Percentiles rank a stretch among this genome's conserved stretches.
phyloP scores from a whole-genome alignment of 2,797 vertebrate genomes.

The Chromis chromis region DNA sequence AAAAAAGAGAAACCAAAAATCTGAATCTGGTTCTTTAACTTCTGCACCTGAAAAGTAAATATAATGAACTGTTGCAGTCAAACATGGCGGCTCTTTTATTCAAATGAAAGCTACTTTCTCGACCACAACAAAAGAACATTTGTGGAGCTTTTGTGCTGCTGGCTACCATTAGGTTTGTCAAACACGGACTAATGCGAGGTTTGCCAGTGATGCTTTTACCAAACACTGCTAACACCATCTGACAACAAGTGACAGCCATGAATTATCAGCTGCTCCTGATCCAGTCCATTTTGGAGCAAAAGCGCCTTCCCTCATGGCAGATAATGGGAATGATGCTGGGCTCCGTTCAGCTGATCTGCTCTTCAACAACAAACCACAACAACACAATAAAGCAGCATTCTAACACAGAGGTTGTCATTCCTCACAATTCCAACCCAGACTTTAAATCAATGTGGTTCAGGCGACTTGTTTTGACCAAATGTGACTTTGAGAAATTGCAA shows the following conservation, averaged over 20 bases:
- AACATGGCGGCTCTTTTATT: neutral
- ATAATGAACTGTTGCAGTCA: too few relatives aligned
- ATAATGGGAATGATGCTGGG: constrained; percentile 18
- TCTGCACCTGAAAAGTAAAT: too few relatives aligned
- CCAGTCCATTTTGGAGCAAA: constrained; percentile 3
- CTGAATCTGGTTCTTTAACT: too few relatives aligned
- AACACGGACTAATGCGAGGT: neutral
- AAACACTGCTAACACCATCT: constrained; percentile 2
- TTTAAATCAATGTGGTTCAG: constrained; percentile 18
- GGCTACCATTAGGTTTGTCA: neutral
- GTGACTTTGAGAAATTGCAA: constrained; percentile 28
- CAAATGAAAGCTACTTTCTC: neutral
- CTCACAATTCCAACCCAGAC: constrained; percentile 17
- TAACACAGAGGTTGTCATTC: neutral
- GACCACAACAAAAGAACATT: neutral
- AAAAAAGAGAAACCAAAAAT: too few relatives aligned
- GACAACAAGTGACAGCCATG: constrained; percentile 12
- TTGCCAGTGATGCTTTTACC: constrained; percentile 12
- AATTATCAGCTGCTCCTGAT: constrained; percentile 11
- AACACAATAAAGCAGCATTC: neutral
- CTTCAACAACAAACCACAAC: neutral
- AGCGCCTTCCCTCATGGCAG: constrained; percentile 7
- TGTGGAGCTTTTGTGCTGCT: neutral
- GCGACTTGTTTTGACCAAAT: constrained; percentile 27
- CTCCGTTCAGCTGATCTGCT: constrained; percentile 8